phyloP scores from a whole-genome alignment of 2,888 invertebrate species.

The Synanthedon formicaeformis region DNA sequence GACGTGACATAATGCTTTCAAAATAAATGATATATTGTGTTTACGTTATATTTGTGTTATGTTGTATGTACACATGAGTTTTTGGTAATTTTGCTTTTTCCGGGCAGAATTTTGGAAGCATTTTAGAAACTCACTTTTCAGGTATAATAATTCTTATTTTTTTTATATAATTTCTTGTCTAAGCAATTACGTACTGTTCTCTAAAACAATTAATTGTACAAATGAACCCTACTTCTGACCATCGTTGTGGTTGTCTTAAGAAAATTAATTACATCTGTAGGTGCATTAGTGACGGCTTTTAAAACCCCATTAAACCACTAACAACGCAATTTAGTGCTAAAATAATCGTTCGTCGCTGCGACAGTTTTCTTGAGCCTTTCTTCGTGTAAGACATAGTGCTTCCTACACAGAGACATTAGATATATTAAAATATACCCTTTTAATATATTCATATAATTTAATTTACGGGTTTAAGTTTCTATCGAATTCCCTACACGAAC shows the following conservation, averaged over 20 bases:
- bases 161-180: no score
- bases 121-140: no score
- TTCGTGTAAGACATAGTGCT: constrained; percentile 1
- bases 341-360: constrained; percentile 7
- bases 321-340: constrained; percentile 9
- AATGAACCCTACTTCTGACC: background rate
- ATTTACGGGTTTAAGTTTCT: no score
- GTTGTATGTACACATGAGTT: no score
- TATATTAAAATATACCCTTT: no score
- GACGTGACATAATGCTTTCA: background rate
- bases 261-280: constrained; percentile 4
- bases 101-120: no score
- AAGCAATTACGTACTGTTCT: no score
- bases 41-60: no score
- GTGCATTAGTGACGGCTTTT: constrained; percentile 7
- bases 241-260: background rate
- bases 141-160: no score
- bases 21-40: background rate
- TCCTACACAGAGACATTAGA: no score
- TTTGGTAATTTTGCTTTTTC: no score
- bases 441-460: no score
- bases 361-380: constrained; percentile 8
- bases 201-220: background rate
- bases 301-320: constrained; percentile 11
- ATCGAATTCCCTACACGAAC: background rate